Conservation (phyloP, 2,113 vertebrate genomes). For the Motacilla alba region DNA sequence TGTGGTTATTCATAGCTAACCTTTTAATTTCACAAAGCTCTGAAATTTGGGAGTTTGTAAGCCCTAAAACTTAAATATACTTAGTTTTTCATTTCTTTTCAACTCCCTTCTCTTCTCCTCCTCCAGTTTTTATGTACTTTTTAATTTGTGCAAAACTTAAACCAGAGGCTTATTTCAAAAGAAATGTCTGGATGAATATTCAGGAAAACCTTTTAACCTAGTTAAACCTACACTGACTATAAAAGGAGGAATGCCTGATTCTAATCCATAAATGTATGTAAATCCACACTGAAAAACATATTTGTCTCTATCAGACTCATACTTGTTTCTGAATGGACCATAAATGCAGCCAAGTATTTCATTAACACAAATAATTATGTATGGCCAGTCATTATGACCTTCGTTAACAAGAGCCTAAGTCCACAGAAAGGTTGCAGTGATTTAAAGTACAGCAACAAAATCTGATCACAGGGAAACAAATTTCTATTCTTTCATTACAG, state of each 20-base stretch:
- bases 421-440: neutral
- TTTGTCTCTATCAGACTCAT: constrained; percentile 51
- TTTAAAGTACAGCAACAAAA: constrained; percentile 6
- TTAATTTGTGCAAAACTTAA: constrained; percentile 45
- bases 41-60: constrained; percentile 58
- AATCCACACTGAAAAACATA: constrained; percentile 69
- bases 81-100: constrained; percentile 50
- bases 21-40: constrained; percentile 73
- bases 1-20: constrained; percentile 75
- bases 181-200: constrained; percentile 48
- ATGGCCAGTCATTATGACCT: constrained; percentile 31
- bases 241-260: constrained; percentile 57
- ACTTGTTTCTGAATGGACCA: constrained; percentile 47
- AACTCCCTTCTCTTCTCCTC: neutral
- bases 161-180: constrained; percentile 56
- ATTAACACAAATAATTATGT: constrained; percentile 60
- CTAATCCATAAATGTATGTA: constrained; percentile 64
- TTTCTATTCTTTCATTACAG: neutral
- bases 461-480: neutral
- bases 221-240: constrained; percentile 50
- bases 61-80: constrained; percentile 56
- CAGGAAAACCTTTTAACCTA: constrained; percentile 62
- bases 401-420: constrained; percentile 13
- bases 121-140: constrained; percentile 35
- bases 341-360: constrained; percentile 58